These are phyloP conservation scores for Sebastes baramenuke DNA, from an alignment of 2,797 vertebrate genomes.

Conservation along the genomic window DNA sequence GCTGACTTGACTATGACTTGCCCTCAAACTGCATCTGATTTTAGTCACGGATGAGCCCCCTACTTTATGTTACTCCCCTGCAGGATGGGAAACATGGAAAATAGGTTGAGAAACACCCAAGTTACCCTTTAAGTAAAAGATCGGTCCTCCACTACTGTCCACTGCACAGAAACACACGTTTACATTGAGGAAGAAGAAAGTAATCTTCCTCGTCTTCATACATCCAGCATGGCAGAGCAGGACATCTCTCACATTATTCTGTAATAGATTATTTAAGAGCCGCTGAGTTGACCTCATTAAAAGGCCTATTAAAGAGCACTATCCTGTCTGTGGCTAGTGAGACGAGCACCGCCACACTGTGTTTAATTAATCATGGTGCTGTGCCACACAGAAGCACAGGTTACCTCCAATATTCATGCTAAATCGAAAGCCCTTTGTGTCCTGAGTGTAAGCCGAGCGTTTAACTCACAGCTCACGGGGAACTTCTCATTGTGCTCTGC, in stretches of 20 bases:
- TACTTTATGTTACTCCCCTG: too few species aligned
- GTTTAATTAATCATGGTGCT: constrained; percentile 14
- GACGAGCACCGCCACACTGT: background rate
- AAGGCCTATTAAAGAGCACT: background rate
- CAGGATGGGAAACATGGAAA: background rate
- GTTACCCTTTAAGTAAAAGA: too few species aligned
- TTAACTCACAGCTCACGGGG: background rate
- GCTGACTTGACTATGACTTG: too few species aligned
- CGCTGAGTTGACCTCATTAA: constrained; percentile 15
- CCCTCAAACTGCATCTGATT: rapidly evolving
- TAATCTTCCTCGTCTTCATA: background rate
- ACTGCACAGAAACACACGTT: background rate
- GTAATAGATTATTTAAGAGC: constrained; percentile 22
- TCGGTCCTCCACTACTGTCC: background rate
- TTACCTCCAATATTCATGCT: background rate
- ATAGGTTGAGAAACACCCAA: background rate
- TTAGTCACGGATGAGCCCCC: too few species aligned
- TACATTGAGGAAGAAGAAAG: background rate
- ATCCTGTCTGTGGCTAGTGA: background rate
- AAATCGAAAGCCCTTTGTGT: too few species aligned
- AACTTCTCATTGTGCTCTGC: background rate
- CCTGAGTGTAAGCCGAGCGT: background rate
- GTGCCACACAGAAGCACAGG: background rate
- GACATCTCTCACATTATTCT: background rate
- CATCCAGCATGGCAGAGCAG: background rate